Percentiles rank a stretch among this genome's conserved stretches.
phyloP scores from a whole-genome alignment of 2,113 vertebrate species.

The Saguinus midas region DNA sequence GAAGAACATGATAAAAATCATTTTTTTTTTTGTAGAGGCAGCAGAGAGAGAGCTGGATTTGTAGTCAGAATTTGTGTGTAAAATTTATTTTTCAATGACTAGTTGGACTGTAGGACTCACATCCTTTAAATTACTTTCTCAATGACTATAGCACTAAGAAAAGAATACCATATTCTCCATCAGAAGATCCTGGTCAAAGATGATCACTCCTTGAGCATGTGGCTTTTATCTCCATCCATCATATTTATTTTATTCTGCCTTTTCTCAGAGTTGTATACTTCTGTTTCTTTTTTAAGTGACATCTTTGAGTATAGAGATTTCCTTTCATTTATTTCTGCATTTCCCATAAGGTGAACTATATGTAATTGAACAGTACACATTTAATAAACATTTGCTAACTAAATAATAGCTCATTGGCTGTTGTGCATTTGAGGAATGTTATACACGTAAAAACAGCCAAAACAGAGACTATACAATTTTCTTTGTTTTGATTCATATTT shows the following conservation, averaged over 20 bases:
- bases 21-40: not conserved
- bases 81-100: slow-evolving; percentile 11
- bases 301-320: not conserved
- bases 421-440: not conserved
- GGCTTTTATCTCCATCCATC: not conserved
- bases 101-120: not conserved
- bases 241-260: not conserved
- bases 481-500: slow-evolving; percentile 46
- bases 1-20: not conserved
- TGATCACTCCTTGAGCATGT: not conserved
- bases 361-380: not conserved
- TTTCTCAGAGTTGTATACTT: not conserved
- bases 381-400: not conserved
- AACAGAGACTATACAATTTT: not conserved
- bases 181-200: not conserved
- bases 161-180: not conserved
- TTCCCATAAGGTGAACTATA: not conserved
- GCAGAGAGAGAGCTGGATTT: not conserved
- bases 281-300: not conserved
- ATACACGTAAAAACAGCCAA: slow-evolving; percentile 39
- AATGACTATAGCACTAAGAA: not conserved
- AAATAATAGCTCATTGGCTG: not conserved
- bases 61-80: not conserved
- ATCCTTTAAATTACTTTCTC: not conserved
- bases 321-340: not conserved